phyloP scores from a whole-genome alignment of 2,113 vertebrate species.

The Platanista minor region DNA sequence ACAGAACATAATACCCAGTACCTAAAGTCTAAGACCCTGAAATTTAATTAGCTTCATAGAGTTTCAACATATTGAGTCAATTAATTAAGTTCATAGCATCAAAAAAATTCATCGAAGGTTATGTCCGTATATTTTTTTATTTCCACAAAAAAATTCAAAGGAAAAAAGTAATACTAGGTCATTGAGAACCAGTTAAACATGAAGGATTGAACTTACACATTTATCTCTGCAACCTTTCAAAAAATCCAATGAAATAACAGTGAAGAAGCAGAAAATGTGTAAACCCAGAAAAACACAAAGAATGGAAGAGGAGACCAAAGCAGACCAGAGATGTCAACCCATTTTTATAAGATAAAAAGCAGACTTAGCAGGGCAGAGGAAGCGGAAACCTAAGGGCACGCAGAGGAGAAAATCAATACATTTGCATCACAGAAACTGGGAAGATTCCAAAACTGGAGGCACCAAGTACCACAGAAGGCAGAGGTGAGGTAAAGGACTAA shows the following conservation, averaged over 20 bases:
- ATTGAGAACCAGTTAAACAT: background rate
- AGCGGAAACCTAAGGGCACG: background rate
- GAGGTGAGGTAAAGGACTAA: background rate
- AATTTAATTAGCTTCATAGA: conserved; percentile 8
- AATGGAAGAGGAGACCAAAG: background rate
- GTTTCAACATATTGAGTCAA: conserved; percentile 26
- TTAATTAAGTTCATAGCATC: background rate
- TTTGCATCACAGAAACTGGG: background rate
- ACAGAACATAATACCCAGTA: background rate
- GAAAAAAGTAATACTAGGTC: background rate
- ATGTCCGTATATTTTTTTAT: background rate
- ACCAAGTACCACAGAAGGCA: background rate
- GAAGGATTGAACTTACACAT: background rate
- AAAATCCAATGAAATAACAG: background rate
- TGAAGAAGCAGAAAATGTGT: background rate
- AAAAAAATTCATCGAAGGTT: background rate
- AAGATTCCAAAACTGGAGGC: background rate
- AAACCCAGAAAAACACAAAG: conserved; percentile 16
- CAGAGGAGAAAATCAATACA: background rate
- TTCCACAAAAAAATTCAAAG: background rate
- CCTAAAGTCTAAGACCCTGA: background rate
- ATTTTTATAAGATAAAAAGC: conserved; percentile 32
- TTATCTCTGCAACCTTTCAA: background rate
- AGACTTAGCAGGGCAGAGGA: background rate
- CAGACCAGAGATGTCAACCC: background rate